Conservation (phyloP, 1,140 invertebrate genomes). For the Lepidurus apus region DNA sequence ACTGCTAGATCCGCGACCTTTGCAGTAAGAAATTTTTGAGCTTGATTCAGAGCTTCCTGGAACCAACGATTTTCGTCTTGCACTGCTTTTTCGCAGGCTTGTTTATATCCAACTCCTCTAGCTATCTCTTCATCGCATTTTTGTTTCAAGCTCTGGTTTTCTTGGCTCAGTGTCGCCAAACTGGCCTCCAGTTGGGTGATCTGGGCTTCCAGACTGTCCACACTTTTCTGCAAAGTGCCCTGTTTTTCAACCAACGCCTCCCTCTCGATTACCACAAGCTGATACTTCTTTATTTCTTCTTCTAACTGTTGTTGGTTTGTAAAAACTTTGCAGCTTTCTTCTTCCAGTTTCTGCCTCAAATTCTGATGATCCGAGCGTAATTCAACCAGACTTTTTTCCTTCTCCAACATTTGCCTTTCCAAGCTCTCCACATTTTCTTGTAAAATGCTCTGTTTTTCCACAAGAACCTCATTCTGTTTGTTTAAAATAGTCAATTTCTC, state of each 20-base stretch:
- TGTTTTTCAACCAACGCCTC: neutral
- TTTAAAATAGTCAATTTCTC: neutral
- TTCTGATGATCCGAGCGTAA: neutral
- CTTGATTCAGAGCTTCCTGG: constrained; percentile 30
- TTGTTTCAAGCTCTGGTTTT: neutral
- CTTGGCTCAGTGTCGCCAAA: neutral
- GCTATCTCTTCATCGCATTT: neutral
- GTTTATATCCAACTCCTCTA: neutral
- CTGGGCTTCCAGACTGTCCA: constrained; percentile 29
- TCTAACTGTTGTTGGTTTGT: constrained; percentile 12
- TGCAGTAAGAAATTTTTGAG: neutral
- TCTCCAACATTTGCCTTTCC: neutral
- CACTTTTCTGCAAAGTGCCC: constrained; percentile 19
- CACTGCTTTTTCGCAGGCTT: neutral
- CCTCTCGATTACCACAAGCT: neutral
- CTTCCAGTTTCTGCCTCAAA: constrained; percentile 12
- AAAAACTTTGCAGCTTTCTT: constrained; percentile 12
- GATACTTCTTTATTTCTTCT: constrained; percentile 4
- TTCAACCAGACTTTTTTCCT: neutral
- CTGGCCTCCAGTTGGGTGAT: constrained; percentile 30
- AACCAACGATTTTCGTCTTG: constrained; percentile 43
- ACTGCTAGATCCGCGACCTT: neutral
- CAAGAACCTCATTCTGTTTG: neutral
- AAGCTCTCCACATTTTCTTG: neutral
- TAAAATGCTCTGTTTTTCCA: neutral